Evolutionary conservation across 2,113 vertebrate genomes (phyloP).

Genomic region (Martes martes): DNA sequence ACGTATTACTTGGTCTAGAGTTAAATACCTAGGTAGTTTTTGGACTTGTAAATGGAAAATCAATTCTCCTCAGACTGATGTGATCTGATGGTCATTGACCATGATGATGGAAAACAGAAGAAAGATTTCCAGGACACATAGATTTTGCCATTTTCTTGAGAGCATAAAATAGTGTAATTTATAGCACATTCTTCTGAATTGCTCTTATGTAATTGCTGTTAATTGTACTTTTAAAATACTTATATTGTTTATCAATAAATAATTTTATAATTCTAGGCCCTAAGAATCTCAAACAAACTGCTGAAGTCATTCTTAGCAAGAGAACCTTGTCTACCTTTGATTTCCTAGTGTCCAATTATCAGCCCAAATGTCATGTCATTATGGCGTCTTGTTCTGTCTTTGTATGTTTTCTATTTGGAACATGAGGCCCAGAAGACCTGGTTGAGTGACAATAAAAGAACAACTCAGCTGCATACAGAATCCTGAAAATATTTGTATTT

Average conservation of each 20-base stretch:
- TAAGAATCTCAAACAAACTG: background rate
- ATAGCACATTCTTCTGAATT: constrained; percentile 14
- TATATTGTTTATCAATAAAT: constrained; percentile 59
- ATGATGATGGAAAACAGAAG: background rate
- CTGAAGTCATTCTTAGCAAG: background rate
- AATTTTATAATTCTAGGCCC: background rate
- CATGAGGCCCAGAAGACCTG: fast-evolving
- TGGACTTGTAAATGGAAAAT: background rate
- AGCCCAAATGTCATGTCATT: background rate
- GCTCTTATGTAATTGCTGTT: constrained; percentile 28
- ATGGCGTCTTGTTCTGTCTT: background rate
- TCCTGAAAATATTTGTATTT: background rate
- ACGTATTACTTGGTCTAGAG: background rate
- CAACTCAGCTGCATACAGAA: background rate
- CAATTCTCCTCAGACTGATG: background rate
- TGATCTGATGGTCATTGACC: background rate
- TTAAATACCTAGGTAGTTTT: background rate
- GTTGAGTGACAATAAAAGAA: background rate
- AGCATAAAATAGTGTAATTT: constrained; percentile 48
- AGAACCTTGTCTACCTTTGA: background rate
- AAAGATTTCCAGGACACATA: background rate
- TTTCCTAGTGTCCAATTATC: background rate
- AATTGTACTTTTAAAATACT: constrained; percentile 47
- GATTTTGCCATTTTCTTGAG: constrained; percentile 62
- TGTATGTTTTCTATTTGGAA: background rate